Evolutionary conservation across 2,113 vertebrate species (phyloP).

Genomic region (Pangasianodon hypophthalmus): DNA sequence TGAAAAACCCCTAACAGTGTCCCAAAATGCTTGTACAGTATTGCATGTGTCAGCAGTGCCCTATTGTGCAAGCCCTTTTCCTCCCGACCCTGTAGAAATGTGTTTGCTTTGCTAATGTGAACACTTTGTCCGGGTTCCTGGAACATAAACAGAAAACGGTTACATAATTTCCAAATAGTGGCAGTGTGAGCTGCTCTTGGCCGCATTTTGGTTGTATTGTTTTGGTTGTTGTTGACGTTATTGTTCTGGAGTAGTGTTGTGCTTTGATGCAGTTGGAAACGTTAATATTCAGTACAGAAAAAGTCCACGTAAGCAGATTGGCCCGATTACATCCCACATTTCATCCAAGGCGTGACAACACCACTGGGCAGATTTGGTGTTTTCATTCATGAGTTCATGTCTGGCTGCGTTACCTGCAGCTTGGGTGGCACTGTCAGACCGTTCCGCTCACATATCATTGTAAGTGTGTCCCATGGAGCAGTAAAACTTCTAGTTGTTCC

Average conservation of each 20-base stretch:
- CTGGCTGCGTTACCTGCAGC: slow-evolving; percentile 36
- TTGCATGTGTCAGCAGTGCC: slow-evolving; percentile 48
- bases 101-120: slow-evolving; percentile 74
- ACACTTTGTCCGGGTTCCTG: slow-evolving; percentile 72
- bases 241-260: slow-evolving; percentile 35
- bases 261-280: slow-evolving; percentile 2
- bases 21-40: slow-evolving; percentile 68
- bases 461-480: slow-evolving; percentile 16
- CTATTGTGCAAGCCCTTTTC: slow-evolving; percentile 71
- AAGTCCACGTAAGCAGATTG: slow-evolving; percentile 39
- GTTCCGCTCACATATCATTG: slow-evolving; percentile 5
- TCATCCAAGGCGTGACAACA: slow-evolving; percentile 42
- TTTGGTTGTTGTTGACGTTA: slow-evolving; percentile 45
- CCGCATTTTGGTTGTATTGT: slow-evolving; percentile 14
- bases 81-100: slow-evolving; percentile 60
- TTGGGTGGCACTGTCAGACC: slow-evolving; percentile 21
- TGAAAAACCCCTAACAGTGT: slow-evolving; percentile 57
- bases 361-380: slow-evolving; percentile 14
- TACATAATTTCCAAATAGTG: slow-evolving; percentile 66
- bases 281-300: slow-evolving; percentile 49
- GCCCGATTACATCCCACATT: slow-evolving; percentile 28
- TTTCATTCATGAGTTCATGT: slow-evolving; percentile 57
- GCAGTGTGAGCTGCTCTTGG: slow-evolving; percentile 24
- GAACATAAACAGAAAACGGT: slow-evolving; percentile 56
- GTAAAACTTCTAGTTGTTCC: slow-evolving; percentile 1